Base-by-base conservation (phyloP, 2,888 invertebrate genomes). In the Andricus quercusramuli region DNA sequence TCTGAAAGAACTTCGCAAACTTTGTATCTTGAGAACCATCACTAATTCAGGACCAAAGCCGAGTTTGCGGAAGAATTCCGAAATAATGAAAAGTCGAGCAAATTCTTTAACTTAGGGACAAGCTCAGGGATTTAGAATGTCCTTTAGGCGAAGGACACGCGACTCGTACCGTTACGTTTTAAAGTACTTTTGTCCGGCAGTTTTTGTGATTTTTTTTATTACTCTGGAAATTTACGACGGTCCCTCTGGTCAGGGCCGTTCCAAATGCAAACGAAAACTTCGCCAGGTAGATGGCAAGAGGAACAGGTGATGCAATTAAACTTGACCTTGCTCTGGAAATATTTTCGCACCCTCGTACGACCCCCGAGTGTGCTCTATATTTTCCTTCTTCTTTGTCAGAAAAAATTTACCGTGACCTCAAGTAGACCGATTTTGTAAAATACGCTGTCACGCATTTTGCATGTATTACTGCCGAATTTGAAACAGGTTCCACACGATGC, bases 291-390 rank as follows among this genome's bases (percentile, higher is more conserved):
- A 47, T 41, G 64, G 77, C 70, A 77, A 82, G 82, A 79, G 66
- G 84, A 86, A 90, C 91, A 92, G 91, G 92, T 92, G 92, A 91
- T 85, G 91, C 90, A 91, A 91, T 90, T 88, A 87, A 86, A 85
- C 82, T 70, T 83, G 90, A 90, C 92, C 92, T 92, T 90, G 91
- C 88, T 87, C 90, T 79, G 86, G 85, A 91, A 91, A 89, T 86
- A 85, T 90, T 90, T 89, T 88, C 84, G 84, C 89, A 88, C 88
- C 89, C 86, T 81, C 83, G 82, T 65, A 65, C 80, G 82, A 82
- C 32, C 82, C 82, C 80, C 84, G 84, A 78, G 79, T 80, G 76
- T 25, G 62, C 66, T 47, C 82, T 77, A 83, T 84, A 84, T 86
- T 87, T 86, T 85, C 81, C 81, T 79, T 77, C 68, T 51, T 79